Conservation (phyloP, 2,797 vertebrate genomes). For the Sus cebifrons region DNA sequence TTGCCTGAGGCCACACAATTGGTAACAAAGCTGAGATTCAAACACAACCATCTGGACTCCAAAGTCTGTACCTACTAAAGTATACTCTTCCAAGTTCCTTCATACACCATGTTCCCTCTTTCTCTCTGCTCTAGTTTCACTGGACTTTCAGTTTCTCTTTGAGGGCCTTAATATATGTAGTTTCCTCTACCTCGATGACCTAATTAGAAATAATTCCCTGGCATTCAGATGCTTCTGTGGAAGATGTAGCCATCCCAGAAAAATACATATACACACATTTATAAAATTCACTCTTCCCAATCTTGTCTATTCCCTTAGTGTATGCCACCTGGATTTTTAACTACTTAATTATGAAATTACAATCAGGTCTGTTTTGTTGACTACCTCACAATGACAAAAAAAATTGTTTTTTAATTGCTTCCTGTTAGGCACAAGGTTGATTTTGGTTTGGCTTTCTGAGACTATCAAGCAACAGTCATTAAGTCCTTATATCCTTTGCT, state of each 20-base stretch:
- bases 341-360: constrained; percentile 24
- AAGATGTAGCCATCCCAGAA: background rate
- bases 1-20: background rate
- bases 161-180: background rate
- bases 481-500: constrained; percentile 26
- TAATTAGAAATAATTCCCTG: constrained; percentile 36
- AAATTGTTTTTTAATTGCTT: constrained; percentile 46
- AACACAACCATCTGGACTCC: background rate
- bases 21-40: constrained; percentile 36
- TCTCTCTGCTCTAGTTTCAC: background rate
- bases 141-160: background rate
- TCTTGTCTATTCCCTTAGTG: background rate
- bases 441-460: constrained; percentile 44
- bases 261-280: background rate
- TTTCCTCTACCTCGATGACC: background rate
- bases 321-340: background rate
- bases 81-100: constrained; percentile 36
- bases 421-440: background rate
- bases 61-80: background rate
- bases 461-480: constrained; percentile 8
- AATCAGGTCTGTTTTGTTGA: constrained; percentile 21
- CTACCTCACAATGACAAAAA: constrained; percentile 26
- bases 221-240: background rate
- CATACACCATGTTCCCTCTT: background rate
- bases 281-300: background rate